phyloP scores from a whole-genome alignment of 2,113 vertebrate species.

The Chionodraco myersi region DNA sequence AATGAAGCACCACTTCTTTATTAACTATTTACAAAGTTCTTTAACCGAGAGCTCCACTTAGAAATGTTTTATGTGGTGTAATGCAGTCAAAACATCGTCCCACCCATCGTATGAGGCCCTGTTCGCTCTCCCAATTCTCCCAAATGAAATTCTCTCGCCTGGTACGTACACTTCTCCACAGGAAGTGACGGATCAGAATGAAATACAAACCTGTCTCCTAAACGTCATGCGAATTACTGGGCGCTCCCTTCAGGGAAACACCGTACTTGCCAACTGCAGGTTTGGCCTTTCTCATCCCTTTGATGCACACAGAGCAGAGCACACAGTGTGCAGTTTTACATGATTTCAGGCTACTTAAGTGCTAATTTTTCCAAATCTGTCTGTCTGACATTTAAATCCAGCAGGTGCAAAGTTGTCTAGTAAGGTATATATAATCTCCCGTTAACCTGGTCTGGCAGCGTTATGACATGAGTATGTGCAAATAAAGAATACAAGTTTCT shows the following conservation, averaged over 20 bases:
- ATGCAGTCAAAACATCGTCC: constrained; percentile 22
- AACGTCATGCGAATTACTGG: constrained; percentile 39
- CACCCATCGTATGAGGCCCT: constrained; percentile 30
- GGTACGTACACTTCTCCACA: constrained; percentile 63
- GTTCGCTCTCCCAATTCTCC: neutral
- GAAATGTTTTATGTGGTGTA: constrained; percentile 30
- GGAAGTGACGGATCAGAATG: constrained; percentile 58
- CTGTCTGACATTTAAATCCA: constrained; percentile 22
- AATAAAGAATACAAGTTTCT: constrained; percentile 6
- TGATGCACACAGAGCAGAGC: constrained; percentile 11
- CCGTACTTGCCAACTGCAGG: constrained; percentile 23
- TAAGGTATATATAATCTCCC: constrained; percentile 11
- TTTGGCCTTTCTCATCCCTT: constrained; percentile 15
- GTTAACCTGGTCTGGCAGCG: constrained; percentile 7
- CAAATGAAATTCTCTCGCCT: constrained; percentile 51
- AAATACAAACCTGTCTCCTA: constrained; percentile 63
- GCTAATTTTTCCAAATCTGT: constrained; percentile 16
- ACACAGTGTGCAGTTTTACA: constrained; percentile 12
- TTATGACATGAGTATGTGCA: neutral
- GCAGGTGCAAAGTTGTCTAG: constrained; percentile 24
- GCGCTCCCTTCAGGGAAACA: constrained; percentile 31
- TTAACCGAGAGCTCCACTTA: constrained; percentile 13
- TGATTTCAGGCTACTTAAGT: constrained; percentile 6
- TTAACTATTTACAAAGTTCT: constrained; percentile 35
- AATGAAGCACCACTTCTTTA: constrained; percentile 24